These are phyloP conservation scores for Bombus polaris DNA, from an alignment of 1,140 invertebrate species.

Conservation along the genomic window DNA sequence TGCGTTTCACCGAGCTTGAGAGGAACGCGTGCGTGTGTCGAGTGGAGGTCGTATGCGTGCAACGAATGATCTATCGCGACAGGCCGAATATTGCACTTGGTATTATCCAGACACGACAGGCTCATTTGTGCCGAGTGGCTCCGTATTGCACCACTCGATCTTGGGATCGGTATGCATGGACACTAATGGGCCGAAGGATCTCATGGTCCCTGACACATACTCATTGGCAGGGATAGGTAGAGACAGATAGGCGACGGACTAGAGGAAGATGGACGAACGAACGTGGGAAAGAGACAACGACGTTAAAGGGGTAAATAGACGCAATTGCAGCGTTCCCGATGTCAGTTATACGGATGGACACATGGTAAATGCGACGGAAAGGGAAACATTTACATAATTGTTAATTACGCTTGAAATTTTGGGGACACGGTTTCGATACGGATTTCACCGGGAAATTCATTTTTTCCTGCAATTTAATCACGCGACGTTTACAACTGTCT, in stretches of 20 bases:
- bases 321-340: conserved; percentile 38
- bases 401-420: conserved; percentile 29
- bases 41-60: not conserved
- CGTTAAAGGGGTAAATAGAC: conserved; percentile 47
- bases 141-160: conserved; percentile 63
- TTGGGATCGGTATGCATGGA: conserved; percentile 65
- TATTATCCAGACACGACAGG: conserved; percentile 69
- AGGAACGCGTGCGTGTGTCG: not conserved
- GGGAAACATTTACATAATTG: conserved; percentile 62
- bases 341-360: conserved; percentile 62
- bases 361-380: conserved; percentile 14
- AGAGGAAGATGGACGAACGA: not conserved
- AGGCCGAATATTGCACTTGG: conserved; percentile 66
- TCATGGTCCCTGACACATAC: conserved; percentile 64
- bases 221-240: conserved; percentile 49
- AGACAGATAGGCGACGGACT: conserved; percentile 24
- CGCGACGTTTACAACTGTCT: not conserved
- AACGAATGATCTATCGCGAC: conserved; percentile 65
- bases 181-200: conserved; percentile 70
- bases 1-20: conserved; percentile 19
- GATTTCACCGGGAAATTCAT: not conserved
- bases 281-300: not conserved
- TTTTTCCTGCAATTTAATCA: not conserved
- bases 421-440: not conserved
- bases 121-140: conserved; percentile 70